Evolutionary conservation across 2,888 invertebrate genomes (phyloP), one percentile per base, ranked within the genome.

Genomic region (Protodeltote pygarga): DNA sequence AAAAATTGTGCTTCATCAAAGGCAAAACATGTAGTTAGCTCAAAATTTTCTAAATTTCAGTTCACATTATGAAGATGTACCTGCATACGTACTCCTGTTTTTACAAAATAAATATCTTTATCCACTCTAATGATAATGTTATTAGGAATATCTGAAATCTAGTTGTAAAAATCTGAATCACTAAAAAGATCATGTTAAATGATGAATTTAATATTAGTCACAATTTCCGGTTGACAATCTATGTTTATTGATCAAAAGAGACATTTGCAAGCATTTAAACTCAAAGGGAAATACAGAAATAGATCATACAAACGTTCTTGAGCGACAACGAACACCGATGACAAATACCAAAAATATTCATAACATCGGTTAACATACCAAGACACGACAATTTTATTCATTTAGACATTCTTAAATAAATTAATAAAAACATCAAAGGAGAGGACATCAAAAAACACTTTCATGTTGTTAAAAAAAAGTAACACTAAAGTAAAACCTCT

Each of bases 371-470:
- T 53, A 48, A 58, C 40, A 58, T 57, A 27, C 51, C 42, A 38
- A 42, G 25, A 45, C 32, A 48, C 24, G 44, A 13, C 6, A 41
- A 42, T 28, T 32, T 32, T 41, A 57, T 33, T 55, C 33, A 58
- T 41, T 28, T 16, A 47, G 47, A 24, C 10, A 15, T 35, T 35
- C 20, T 3, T 52, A 63, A 68, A 65, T 68, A 59, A 63, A 65
- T 63, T 53, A 65, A 68, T 64, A 68, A 70, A 72, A 50, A 72
- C 68, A 70, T 78, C 77, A 77, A 78, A 75, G 64, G 25, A 8
- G 25, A 28, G 33, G 38, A 65, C 59, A 58, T 63, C 49, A 59
- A 60, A 61, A 67, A 51, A 51, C 51, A 58, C 64, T 67, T 70
- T 66, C 32, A 71, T 70, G 70, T 73, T 64, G 65, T 59, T 66